These are phyloP conservation scores for Cantharis lateralis DNA, from an alignment of 2,888 invertebrate genomes.

Conservation along the genomic window DNA sequence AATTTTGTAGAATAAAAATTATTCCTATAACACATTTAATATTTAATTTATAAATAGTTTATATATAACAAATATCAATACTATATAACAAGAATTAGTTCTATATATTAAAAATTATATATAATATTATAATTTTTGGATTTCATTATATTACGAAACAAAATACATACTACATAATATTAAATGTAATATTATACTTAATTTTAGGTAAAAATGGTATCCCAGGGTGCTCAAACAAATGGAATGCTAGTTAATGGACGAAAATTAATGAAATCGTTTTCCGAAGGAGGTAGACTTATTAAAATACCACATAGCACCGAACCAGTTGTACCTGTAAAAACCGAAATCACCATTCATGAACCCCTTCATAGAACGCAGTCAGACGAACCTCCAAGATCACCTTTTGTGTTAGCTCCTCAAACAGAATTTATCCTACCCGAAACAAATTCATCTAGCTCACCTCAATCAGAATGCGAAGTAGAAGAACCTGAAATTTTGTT, in stretches of 20 bases:
- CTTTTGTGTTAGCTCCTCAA: conserved; percentile 65
- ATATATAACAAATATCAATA: no score
- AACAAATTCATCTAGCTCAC: conserved; percentile 50
- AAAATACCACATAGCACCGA: conserved; percentile 51
- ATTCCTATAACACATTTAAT: no score
- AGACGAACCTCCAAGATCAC: conserved; percentile 81
- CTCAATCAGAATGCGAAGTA: conserved; percentile 48
- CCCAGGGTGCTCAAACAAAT: conserved; percentile 89
- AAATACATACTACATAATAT: no score
- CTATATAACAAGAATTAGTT: no score
- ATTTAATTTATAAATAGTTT: no score
- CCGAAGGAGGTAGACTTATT: conserved; percentile 66
- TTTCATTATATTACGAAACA: no score
- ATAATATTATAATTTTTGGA: no score
- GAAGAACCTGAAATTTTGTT: conserved; percentile 55
- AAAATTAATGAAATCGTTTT: conserved; percentile 81
- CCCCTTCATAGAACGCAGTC: conserved; percentile 82
- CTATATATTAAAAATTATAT: no score
- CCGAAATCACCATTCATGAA: conserved; percentile 65
- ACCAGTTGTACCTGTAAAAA: conserved; percentile 34
- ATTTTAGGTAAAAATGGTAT: conserved; percentile 79
- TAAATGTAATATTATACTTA: background rate
- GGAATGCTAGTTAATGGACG: conserved; percentile 72
- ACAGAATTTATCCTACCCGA: conserved; percentile 49
- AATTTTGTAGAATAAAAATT: no score